A percentile compares a stretch with the other conserved stretches of the same genome.
Evolutionary conservation across 1,140 invertebrate species (phyloP).

Genomic region (Parasteatoda tepidariorum): DNA sequence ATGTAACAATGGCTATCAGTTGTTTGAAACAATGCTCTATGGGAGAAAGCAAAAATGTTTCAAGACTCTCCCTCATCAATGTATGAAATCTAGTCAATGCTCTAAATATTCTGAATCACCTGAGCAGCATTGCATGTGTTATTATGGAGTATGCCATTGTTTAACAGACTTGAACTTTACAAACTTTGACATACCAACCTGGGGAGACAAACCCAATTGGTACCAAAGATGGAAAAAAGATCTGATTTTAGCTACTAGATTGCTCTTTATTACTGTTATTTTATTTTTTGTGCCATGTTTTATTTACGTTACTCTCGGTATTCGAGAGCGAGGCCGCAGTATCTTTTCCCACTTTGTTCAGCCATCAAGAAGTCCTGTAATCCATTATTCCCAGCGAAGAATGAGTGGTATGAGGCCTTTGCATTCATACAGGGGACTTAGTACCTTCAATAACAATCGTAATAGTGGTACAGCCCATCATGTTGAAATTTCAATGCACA

Average conservation of each 20-base stretch:
- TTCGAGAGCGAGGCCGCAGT: conserved; percentile 31
- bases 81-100: conserved; percentile 24
- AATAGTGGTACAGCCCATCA: neutral
- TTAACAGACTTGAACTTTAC: conserved; percentile 36
- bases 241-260: conserved; percentile 30
- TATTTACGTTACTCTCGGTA: conserved; percentile 43
- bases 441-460: neutral
- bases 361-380: conserved; percentile 20
- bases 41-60: conserved; percentile 54
- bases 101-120: conserved; percentile 19
- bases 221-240: conserved; percentile 53
- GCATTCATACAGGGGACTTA: conserved; percentile 6
- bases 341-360: conserved; percentile 41
- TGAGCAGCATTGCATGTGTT: conserved; percentile 38
- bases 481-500: conserved; percentile 30
- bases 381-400: conserved; percentile 27
- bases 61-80: conserved; percentile 13
- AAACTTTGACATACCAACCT: conserved; percentile 32
- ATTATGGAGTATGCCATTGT: conserved; percentile 49
- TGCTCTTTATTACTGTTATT: conserved; percentile 45
- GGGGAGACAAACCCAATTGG: conserved; percentile 36
- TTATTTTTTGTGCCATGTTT: conserved; percentile 52
- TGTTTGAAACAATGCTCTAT: conserved; percentile 48
- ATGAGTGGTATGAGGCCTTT: neutral
- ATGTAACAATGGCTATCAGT: conserved; percentile 36